Evolutionary conservation across 2,113 vertebrate genomes (phyloP).

Genomic region (western clawed frog (Xenopus tropicalis)): DNA sequence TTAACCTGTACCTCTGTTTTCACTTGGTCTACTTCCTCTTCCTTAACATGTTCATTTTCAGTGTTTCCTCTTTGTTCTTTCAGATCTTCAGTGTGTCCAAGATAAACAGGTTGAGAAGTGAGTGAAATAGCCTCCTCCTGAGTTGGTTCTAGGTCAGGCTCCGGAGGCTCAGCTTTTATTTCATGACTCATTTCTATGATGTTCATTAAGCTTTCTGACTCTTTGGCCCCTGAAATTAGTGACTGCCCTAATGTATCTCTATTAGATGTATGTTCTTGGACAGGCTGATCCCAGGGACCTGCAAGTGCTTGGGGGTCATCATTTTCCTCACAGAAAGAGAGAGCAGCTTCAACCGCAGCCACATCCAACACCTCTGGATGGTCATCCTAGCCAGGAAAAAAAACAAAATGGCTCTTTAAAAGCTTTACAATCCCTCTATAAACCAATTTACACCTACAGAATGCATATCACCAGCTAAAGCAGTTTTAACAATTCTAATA

Average conservation of each 20-base stretch:
- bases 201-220: conserved; percentile 62
- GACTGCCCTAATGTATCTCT: conserved; percentile 55
- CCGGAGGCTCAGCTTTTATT: conserved; percentile 67
- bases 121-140: conserved; percentile 7
- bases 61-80: conserved; percentile 9
- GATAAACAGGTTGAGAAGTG: conserved; percentile 18
- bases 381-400: conserved; percentile 65
- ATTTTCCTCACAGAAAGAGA: conserved; percentile 91
- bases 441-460: too few relatives aligned
- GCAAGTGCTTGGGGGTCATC: conserved; percentile 85
- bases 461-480: neutral
- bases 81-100: neutral
- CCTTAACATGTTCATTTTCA: conserved; percentile 13
- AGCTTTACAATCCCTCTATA: neutral
- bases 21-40: conserved; percentile 58
- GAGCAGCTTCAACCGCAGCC: conserved; percentile 91
- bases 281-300: conserved; percentile 83
- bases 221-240: conserved; percentile 65
- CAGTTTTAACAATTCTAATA: too few relatives aligned
- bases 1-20: conserved; percentile 66
- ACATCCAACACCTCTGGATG: conserved; percentile 91
- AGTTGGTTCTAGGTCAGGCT: conserved; percentile 54
- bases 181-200: conserved; percentile 63
- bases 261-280: conserved; percentile 71
- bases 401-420: neutral